phyloP scores from a whole-genome alignment of 2,113 vertebrate species.

The Sander vitreus region DNA sequence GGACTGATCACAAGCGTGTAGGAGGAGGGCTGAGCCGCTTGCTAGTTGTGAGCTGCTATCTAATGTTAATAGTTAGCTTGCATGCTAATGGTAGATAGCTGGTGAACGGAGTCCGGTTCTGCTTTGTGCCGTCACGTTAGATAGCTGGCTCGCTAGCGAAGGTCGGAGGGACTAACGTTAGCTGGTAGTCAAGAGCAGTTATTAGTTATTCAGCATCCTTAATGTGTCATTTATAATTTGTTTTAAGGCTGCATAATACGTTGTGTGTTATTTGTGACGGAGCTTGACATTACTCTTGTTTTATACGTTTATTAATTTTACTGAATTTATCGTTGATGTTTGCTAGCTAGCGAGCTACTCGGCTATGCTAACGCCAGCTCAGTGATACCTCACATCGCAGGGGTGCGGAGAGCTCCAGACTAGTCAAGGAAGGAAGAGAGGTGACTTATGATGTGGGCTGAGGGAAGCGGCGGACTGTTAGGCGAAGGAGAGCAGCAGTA shows the following conservation, averaged over 20 bases:
- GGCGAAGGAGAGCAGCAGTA: slow-evolving; percentile 59
- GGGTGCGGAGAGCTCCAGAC: slow-evolving; percentile 60
- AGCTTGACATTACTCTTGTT: not conserved
- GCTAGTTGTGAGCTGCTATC: slow-evolving; percentile 41
- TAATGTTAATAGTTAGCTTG: slow-evolving; percentile 46
- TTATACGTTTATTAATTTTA: slow-evolving; percentile 5
- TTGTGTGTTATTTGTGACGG: not conserved
- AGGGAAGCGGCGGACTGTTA: slow-evolving; percentile 61
- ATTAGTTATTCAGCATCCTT: not conserved
- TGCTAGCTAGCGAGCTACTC: slow-evolving; percentile 61
- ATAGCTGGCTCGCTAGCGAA: slow-evolving; percentile 49
- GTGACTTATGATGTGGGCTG: slow-evolving; percentile 74
- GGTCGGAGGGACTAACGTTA: slow-evolving; percentile 62
- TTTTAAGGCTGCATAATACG: not conserved
- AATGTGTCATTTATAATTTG: slow-evolving; percentile 5
- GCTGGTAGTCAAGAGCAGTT: slow-evolving; percentile 19
- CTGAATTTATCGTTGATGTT: slow-evolving; percentile 29
- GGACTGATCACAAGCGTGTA: slow-evolving; percentile 51
- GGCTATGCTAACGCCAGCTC: slow-evolving; percentile 77
- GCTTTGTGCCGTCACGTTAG: slow-evolving; percentile 44
- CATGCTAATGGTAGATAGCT: slow-evolving; percentile 56
- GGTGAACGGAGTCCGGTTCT: slow-evolving; percentile 38
- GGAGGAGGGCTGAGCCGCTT: slow-evolving; percentile 46
- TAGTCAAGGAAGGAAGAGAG: slow-evolving; percentile 77
- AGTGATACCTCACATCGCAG: slow-evolving; percentile 60